Evolutionary conservation across 2,797 vertebrate species (phyloP), one percentile per base, ranked within the genome.

Genomic region (Poecilia gillii): DNA sequence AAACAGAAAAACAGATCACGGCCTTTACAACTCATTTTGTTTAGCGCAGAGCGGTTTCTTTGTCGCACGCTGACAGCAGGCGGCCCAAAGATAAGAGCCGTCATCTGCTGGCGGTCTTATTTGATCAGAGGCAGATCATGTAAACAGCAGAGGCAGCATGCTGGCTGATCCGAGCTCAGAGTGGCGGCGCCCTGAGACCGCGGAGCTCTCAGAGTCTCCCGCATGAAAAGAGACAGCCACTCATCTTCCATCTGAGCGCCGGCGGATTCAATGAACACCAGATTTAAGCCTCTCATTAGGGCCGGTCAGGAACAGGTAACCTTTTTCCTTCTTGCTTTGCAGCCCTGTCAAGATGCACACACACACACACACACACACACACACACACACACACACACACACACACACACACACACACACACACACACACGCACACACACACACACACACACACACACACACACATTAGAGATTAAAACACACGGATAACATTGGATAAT

Each of bases 261-360:
- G 28, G 85, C 77, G 81, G 72, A 80, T 91, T 91, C 88, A 89
- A 90, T 92, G 91, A 93, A 87, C 88, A 84, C 86, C 87, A 86
- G 77, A 84, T 86, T 88, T 82, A 82, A 86, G 85, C 77, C 75
- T 90, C 78, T 82, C 80, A 91, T 92, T 93, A 93, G 73, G 85
- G 68, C 76, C 80, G 84, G 87, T 64, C 76, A 85, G 87, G 81
- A 87, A 79, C 74, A 83, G 87, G 76, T 89, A 84, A 82, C 62
- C 70, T 71, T 39, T 64, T 73, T 84, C 79, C 57, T 57, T 62
- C 45, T 71, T 4, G 1, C 79, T 82, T 70, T 78, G 80, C 81
- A 81, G 64, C 75, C 78, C 77, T 85, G 77, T 86, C 75, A 84
- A 81, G 82, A 77, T 13, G 73, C 71, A 45, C 72, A 49, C 53